Evolutionary conservation across 1,140 invertebrate species (phyloP), one percentile per base, ranked within the genome.

Genomic region (Papilio polyxenes): DNA sequence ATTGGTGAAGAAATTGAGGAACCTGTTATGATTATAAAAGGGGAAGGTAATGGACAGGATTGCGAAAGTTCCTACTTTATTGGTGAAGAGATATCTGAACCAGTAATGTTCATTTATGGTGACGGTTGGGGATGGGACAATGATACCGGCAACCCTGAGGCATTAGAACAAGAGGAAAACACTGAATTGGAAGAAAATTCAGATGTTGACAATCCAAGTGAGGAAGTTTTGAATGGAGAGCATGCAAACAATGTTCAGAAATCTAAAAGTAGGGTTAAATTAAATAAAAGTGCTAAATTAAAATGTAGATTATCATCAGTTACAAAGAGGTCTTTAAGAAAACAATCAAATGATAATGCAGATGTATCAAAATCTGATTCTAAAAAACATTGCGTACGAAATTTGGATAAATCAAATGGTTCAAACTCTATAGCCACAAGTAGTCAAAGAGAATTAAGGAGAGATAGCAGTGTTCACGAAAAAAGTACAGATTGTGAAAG

Each of bases 61-160:
- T 97, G 97, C 88, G 96, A 97, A 77, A 95, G 96, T 77, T 93
- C 93, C 53, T 91, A 91, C 84, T 88, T 92, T 84, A 90, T 92
- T 83, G 95, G 96, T 48, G 97, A 97, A 88, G 96, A 95, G 82
- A 96, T 98, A 75, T 96, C 96, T 89, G 97, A 97, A 89, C 96
- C 96, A 8, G 94, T 97, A 0, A 96, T 97, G 95, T 95, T 95
- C 88, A 95, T 97, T 86, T 95, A 95, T 85, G 97, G 97, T 3
- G 96, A 96, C 87, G 97, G 97, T 81, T 95, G 95, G 65, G 97
- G 97, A n/a, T 93, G 89, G 37, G 96, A 96, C n/a, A 97, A 96
- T 88, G 94, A 96, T 40, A 96, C 96, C 13, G 97, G 96, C 3
- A 97, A 97, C 91, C 95, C 95, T 13, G 93, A 93, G 81, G 83